phyloP scores from a whole-genome alignment of 2,113 vertebrate genomes.

The Nothocercus nigrocapillus region DNA sequence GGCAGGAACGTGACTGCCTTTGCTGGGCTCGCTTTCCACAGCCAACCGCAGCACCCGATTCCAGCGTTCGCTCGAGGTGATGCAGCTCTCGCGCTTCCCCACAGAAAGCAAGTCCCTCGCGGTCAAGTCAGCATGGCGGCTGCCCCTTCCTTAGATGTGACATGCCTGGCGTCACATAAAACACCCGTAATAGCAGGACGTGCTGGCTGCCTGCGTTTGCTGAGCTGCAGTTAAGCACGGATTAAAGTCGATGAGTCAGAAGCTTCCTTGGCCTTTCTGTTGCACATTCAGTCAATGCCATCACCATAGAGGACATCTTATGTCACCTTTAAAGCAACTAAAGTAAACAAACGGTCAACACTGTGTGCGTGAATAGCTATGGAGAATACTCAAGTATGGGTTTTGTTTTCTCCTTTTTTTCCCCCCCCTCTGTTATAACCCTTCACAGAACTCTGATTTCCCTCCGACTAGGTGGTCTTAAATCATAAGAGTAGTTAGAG shows the following conservation, averaged over 20 bases:
- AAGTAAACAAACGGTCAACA: neutral
- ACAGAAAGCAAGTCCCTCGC: neutral
- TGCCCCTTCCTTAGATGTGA: neutral
- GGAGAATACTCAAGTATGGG: neutral
- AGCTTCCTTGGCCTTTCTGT: neutral
- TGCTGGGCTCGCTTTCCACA: neutral
- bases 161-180: neutral
- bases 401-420: neutral
- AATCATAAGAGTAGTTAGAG: neutral
- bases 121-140: neutral
- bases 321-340: neutral
- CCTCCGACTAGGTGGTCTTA: neutral
- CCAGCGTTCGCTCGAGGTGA: neutral
- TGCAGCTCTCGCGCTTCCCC: neutral
- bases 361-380: rapidly evolving
- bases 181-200: neutral
- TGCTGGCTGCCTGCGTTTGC: neutral
- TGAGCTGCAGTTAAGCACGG: neutral
- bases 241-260: neutral
- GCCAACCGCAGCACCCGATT: neutral
- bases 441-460: neutral
- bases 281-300: neutral
- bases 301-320: neutral
- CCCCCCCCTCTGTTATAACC: neutral
- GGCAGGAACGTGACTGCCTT: neutral